Base-by-base conservation (phyloP, 2,113 vertebrate species). In the Pomatorhinus ruficollis region DNA sequence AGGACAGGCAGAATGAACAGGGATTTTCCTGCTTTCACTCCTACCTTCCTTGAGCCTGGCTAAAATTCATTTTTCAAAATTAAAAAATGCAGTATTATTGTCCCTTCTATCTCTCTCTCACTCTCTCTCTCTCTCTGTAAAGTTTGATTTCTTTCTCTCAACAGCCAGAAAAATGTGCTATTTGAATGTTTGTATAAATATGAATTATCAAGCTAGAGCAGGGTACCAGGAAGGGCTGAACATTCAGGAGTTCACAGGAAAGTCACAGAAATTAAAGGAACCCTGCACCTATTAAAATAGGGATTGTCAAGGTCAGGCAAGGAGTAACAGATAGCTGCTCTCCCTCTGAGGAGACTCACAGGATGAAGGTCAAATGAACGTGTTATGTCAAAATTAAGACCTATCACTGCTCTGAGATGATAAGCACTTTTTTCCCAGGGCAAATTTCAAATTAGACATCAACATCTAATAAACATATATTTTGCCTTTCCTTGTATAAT, bases 301-400 rank as follows among this genome's bases (percentile, higher is more conserved):
- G 1, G 31, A 33, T 63, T 61, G 57, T 98, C 97, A 98, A 98
- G 97, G 98, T 98, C 97, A 96, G 93, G 91, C 75, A 85, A 60
- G 14, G 52, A 91, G 42, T n/a, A 52, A 27, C 27, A 75, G 75
- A 74, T 9, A 85, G 40, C 30, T 91, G 50, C 33, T 69, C 80
- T 93, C 25, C 45, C n/a, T 75, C 44, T 82, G 77, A 81, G 84
- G 60, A 95, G 78, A 35, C 39, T 54, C 63, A 57, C 39, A 42
- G 33, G n/a, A 40, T 79, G 87, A 97, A 98, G 83, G 97, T 97
- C 92, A 89, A 93, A 85, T 27, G 12, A 49, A 53, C 37, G 28
- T 90, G 5, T 80, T 45, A 5, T 68, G 56, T 78, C 74, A 89
- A 72, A 83, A 82, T 79, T 5, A 59, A 87, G 45, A 54, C 21